These are phyloP conservation scores for Chromis chromis DNA, from an alignment of 2,797 vertebrate genomes.

Conservation along the genomic window DNA sequence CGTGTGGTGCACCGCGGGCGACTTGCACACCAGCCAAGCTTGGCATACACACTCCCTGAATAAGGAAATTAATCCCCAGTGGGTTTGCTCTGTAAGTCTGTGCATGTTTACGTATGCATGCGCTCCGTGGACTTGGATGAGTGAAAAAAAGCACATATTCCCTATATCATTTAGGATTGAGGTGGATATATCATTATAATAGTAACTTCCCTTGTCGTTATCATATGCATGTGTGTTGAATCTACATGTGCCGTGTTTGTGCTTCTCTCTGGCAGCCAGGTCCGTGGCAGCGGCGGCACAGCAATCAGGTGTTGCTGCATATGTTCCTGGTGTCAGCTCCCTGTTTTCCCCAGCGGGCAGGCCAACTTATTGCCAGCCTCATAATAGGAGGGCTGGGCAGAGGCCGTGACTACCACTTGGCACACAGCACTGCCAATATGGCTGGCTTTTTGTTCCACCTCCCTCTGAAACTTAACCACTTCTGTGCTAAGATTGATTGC, in stretches of 20 bases:
- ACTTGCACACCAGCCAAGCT: constrained; percentile 91
- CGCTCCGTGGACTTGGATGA: constrained; percentile 16
- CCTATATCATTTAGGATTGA: no score
- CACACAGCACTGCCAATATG: constrained; percentile 91
- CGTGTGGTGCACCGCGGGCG: constrained; percentile 93
- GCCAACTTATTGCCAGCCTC: constrained; percentile 87
- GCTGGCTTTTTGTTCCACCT: constrained; percentile 83
- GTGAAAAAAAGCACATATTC: constrained; percentile 5
- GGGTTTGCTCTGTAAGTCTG: constrained; percentile 73
- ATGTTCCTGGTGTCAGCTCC: constrained; percentile 79
- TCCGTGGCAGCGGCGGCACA: constrained; percentile 40
- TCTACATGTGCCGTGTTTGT: constrained; percentile 40
- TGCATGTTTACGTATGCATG: constrained; percentile 35
- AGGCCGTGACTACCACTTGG: constrained; percentile 93
- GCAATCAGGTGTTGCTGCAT: constrained; percentile 82
- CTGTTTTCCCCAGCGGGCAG: constrained; percentile 82
- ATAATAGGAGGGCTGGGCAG: constrained; percentile 90
- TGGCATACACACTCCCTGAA: constrained; percentile 85
- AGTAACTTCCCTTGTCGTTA: neutral
- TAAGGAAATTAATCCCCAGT: constrained; percentile 94
- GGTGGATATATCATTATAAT: constrained; percentile 11
- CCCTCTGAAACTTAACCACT: constrained; percentile 85
- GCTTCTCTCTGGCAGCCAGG: constrained; percentile 52
- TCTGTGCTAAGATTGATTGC: constrained; percentile 81
- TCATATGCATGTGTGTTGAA: constrained; percentile 24